A percentile compares a stretch with the other conserved stretches of the same genome.
Conservation (phyloP, 1,140 invertebrate species). For the Hydropsyche tenuis region DNA sequence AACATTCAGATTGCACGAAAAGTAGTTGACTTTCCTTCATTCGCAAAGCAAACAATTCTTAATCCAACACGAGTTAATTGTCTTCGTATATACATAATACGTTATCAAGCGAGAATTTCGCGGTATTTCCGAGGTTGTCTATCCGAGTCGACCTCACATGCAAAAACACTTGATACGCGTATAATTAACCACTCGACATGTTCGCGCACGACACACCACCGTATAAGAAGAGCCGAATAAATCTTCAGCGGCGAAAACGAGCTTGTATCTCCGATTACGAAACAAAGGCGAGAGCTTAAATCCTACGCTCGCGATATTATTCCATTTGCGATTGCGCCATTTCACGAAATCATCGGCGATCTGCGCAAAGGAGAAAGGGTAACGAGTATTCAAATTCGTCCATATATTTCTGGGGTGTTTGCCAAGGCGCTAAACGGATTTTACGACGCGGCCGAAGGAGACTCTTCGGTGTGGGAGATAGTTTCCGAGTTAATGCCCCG, state of each 20-base stretch:
- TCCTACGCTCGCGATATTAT: constrained; percentile 6
- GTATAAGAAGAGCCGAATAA: constrained; percentile 9
- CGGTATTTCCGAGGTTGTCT: no score
- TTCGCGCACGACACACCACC: background rate
- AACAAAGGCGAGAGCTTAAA: constrained; percentile 4
- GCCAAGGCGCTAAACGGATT: constrained; percentile 26
- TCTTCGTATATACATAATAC: no score
- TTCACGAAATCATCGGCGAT: background rate
- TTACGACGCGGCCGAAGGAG: background rate
- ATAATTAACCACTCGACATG: constrained; percentile 21
- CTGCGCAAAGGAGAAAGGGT: background rate
- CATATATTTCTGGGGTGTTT: constrained; percentile 16
- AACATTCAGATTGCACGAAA: no score
- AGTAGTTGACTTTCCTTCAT: no score
- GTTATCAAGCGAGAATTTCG: no score
- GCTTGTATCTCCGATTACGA: constrained; percentile 8
- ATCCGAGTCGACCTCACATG: background rate
- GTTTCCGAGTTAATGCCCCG: constrained; percentile 15
- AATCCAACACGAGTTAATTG: no score
- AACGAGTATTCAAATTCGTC: constrained; percentile 6
- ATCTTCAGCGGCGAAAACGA: background rate
- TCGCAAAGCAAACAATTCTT: no score
- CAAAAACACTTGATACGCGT: constrained; percentile 15
- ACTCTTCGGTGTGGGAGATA: no score
- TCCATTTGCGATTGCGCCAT: background rate